Evolutionary conservation across 2,888 invertebrate species (phyloP), one percentile per base, ranked within the genome.

Genomic region (Morpho helenor): DNA sequence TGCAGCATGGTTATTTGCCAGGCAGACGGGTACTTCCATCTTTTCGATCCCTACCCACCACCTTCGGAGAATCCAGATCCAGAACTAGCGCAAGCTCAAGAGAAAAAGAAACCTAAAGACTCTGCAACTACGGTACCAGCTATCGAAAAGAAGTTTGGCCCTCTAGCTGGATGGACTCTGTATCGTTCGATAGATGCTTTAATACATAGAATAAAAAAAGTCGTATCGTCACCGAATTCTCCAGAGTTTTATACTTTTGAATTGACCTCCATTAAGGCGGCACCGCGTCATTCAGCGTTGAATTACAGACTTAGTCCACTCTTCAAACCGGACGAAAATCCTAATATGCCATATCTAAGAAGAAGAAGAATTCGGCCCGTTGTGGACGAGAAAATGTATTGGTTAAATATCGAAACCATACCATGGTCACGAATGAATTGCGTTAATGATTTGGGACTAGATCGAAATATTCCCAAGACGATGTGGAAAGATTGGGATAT

Each of bases 401-500:
- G 90, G 90, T 57, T 85, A 59, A 74, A 91, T 72, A 75, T 86
- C 59, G 73, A 91, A 74, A 63, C 64, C 2, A 66, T 90, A 58
- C 89, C 89, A 7, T 90, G 90, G 90, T 84, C 88, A 1, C 75
- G 82, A 58, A 81, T 82, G 79, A 81, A 73, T 61, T 67, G 74
- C 0, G 66, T 69, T 0, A 90, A 89, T 61, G 87, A 87, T 64
- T 68, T 84, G 60, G 87, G 88, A 1, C 71, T 87, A 22, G 71
- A 75, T 42, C 74, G 89, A 43, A 77, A 74, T 49, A 81, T 77
- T 16, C 82, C 85, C 2, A 76, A 71, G 60, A 75, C 86, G 0
- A 60, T 87, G 74, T 94, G 94, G 94, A 93, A 93, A 69, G 87
- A 93, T 54, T 95, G 93, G 91, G 93, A 94, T 62, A 91, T 94